These are phyloP conservation scores for Gambusia yucatana DNA, from an alignment of 2,797 vertebrate genomes.

Conservation along the genomic window DNA sequence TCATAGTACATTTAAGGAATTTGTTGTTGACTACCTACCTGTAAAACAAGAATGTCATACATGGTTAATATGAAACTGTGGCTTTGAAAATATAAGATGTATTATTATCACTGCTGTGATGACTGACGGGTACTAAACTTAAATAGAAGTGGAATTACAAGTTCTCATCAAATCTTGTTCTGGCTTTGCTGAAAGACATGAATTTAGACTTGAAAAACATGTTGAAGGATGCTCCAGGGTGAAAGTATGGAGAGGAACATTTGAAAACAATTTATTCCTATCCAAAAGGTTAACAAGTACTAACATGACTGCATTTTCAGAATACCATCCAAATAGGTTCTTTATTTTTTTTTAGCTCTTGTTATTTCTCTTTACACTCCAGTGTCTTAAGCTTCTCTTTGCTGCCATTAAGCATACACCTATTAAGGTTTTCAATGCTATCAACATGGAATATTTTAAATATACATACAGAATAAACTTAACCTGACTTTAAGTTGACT, in stretches of 20 bases:
- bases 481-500: neutral
- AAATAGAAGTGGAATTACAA: neutral
- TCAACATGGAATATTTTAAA: neutral
- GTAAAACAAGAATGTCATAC: neutral
- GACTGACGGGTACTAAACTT: neutral
- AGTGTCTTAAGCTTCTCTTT: neutral
- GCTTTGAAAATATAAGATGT: neutral
- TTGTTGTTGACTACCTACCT: neutral
- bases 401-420: neutral
- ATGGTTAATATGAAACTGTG: neutral
- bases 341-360: neutral
- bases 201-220: neutral
- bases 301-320: neutral
- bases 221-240: neutral
- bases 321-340: neutral
- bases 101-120: neutral
- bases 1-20: neutral
- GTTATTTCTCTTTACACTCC: neutral
- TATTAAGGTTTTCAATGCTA: neutral
- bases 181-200: neutral
- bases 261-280: neutral
- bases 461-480: neutral
- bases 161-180: neutral
- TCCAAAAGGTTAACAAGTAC: neutral
- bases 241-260: neutral